phyloP scores from a whole-genome alignment of 1,140 invertebrate species.

The Temnothorax curvispinosus region DNA sequence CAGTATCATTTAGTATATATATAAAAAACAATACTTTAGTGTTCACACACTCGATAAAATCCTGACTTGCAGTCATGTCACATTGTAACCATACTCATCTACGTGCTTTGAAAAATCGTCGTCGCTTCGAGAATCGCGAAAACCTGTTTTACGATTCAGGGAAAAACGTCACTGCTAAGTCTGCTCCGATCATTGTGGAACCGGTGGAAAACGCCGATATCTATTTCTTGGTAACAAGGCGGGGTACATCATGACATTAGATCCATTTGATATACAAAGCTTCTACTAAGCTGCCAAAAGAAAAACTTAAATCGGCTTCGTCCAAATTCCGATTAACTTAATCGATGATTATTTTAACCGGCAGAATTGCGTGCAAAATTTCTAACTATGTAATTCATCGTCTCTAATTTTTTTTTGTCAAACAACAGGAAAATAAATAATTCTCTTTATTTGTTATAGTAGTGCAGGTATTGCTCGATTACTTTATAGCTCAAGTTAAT shows the following conservation, averaged over 20 bases:
- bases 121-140: conserved; percentile 7
- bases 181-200: neutral
- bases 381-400: neutral
- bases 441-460: neutral
- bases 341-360: neutral
- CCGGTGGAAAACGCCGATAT: neutral
- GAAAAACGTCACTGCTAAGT: conserved; percentile 26
- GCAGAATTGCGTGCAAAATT: neutral
- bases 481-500: neutral
- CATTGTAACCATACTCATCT: neutral
- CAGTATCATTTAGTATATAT: neutral
- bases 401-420: neutral
- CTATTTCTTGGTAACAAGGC: conserved; percentile 1
- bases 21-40: neutral
- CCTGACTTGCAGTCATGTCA: neutral
- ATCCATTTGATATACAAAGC: neutral
- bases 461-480: neutral
- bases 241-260: neutral
- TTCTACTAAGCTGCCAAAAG: neutral
- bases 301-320: neutral
- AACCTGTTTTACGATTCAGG: conserved; percentile 60
- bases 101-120: conserved; percentile 14
- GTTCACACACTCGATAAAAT: neutral
- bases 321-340: neutral
- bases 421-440: neutral